Evolutionary conservation across 1,140 invertebrate species (phyloP), one percentile per base, ranked within the genome.

Genomic region (Pygmarrhopalites habei): DNA sequence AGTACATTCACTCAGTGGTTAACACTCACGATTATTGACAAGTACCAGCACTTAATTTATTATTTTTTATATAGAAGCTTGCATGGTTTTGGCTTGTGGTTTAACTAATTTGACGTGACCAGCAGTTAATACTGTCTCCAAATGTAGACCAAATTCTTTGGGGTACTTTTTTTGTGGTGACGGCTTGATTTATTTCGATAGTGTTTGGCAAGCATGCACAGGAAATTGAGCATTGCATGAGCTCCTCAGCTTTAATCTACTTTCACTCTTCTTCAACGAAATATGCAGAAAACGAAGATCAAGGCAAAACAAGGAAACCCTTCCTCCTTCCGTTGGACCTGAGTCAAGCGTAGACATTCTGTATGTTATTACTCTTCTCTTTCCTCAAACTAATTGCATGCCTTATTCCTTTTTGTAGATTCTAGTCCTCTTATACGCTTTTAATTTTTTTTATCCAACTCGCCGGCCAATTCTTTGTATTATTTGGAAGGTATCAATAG

Each of bases 141-240:
- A n/a, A n/a, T n/a, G n/a, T n/a, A n/a, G n/a, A n/a, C 84, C 86
- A 26, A 83, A 71, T 57, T 46, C 85, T 74, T 78, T 85, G 79
- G 78, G 85, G 80, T 83, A 79, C 23, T 28, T n/a, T 41, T 19
- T 61, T 25, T 35, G 58, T 23, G 23, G 44, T 61, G 59, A 25
- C 21, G 58, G 58, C 49, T 52, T 52, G 25, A 29, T 61, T 53
- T 61, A 53, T 53, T 60, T 59, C 46, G 53, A 49, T 41, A 62
- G 53, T 30, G 60, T 56, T 56, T 62, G 60, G 35, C 52, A 62
- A 62, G 60, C 60, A 62, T 62, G 60, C 43, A 47, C 60, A 55
- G 39, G 52, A 41, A 62, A n/a, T 57, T 7, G 60, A 55, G 41
- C 35, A 46, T 32, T 56, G 60, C 53, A 56, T 62, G 60, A 52